Evolutionary conservation across 1,140 invertebrate genomes (phyloP).

Genomic region (Conus betulinus): DNA sequence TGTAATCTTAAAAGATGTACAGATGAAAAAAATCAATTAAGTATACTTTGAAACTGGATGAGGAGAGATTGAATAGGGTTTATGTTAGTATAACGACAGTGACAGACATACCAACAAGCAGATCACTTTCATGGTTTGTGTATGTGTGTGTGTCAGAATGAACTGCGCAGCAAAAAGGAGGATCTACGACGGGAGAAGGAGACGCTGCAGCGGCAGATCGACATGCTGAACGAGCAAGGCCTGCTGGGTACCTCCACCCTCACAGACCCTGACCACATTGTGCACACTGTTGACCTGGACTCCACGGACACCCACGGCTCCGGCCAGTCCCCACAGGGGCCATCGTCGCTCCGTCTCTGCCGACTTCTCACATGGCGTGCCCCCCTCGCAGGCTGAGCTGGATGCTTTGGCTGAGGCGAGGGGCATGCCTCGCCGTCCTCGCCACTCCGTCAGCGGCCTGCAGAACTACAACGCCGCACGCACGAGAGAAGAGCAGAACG

Average conservation of each 20-base stretch:
- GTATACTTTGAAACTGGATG: too few species aligned
- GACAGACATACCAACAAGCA: too few species aligned
- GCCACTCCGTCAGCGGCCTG: conserved; percentile 47
- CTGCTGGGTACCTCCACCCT: conserved; percentile 31
- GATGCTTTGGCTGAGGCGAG: not conserved
- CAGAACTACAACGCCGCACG: conserved; percentile 34
- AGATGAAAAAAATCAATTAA: too few species aligned
- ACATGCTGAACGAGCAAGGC: conserved; percentile 60
- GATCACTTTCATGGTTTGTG: too few species aligned
- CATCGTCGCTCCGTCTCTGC: conserved; percentile 63
- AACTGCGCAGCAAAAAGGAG: conserved; percentile 57
- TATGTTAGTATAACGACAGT: too few species aligned
- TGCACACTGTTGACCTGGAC: conserved; percentile 18
- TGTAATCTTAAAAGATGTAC: too few species aligned
- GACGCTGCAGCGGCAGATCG: conserved; percentile 63
- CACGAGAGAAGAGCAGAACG: conserved; percentile 52
- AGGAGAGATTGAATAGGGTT: too few species aligned
- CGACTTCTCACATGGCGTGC: conserved; percentile 52
- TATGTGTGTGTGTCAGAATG: conserved; percentile 39
- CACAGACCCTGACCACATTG: not conserved
- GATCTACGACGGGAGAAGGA: conserved; percentile 61
- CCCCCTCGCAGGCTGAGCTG: not conserved
- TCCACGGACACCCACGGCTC: conserved; percentile 29
- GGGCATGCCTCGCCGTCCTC: conserved; percentile 38
- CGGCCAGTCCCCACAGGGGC: conserved; percentile 34